Evolutionary conservation across 2,888 invertebrate species (phyloP), one percentile per base, ranked within the genome.

Genomic region (Dinocampus coccinellae): DNA sequence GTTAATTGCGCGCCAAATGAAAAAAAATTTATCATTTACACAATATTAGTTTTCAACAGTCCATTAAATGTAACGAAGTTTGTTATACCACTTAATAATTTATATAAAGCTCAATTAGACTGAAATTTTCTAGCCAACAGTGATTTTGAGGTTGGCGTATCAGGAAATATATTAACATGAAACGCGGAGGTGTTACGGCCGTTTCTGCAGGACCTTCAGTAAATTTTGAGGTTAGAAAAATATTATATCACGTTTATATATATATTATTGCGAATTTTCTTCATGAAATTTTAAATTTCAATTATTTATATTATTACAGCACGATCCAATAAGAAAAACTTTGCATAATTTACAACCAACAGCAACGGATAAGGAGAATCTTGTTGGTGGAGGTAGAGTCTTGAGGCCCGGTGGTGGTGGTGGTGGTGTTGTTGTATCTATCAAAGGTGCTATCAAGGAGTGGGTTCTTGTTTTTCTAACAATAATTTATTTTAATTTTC

Each of bases 351-450:
- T 95, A 75, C 95, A 95, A 86, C 92, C 90, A 73, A 89, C 92
- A 58, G 92, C 93, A 39, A 90, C 89, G 61, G 93, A 93, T 82
- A 93, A 93, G 84, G 94, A 95, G 88, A 95, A 95, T 87, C 89
- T 94, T 77, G 88, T 89, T 69, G 88, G 88, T 42, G 92, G 91
- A 79, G 93, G 94, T 79, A 91, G 94, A 68, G 76, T 78, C 36
- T 77, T 83, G 3, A 79, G 82, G 69, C 84, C 85, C 62, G 73
- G 81, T 20, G 68, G 76, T 63, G 73, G 80, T 20, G 68, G n/a
- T n/a, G n/a, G n/a, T n/a, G 73, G 81, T 20, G 68, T 76, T 63
- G 73, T 80, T 20, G 68, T 76, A 47, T 60, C 76, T 7, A 70
- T 74, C n/a, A 79, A 79, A 73, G 76, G 75, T 55, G 62, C 65